A percentile compares a stretch with the other conserved stretches of the same genome.
These are phyloP conservation scores for Liparis tanakae DNA, from an alignment of 2,797 vertebrate species.

Conservation along the genomic window DNA sequence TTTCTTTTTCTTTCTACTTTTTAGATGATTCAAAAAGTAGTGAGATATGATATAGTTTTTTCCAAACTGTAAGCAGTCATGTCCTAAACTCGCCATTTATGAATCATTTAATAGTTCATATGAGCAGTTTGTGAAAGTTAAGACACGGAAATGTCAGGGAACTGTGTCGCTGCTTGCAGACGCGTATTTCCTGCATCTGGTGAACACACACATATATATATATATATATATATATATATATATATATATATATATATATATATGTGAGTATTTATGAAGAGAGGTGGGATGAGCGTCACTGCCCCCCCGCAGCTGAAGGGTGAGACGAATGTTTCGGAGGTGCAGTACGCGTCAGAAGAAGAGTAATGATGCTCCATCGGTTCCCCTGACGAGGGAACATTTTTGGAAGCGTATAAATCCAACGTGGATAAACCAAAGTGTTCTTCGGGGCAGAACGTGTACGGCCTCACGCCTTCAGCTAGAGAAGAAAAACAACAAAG, in stretches of 20 bases:
- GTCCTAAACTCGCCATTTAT: neutral
- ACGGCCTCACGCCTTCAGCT: neutral
- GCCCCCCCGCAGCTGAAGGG: slow-evolving; percentile 9
- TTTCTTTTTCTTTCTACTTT: neutral
- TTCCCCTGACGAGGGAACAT: slow-evolving; percentile 14
- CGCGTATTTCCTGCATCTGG: slow-evolving; percentile 45
- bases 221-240: no score
- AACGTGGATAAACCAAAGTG: neutral
- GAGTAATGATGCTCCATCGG: slow-evolving; percentile 19
- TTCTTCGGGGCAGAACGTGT: slow-evolving; percentile 11
- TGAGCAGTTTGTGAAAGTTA: slow-evolving; percentile 1
- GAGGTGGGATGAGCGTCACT: slow-evolving; percentile 29
- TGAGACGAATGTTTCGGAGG: slow-evolving; percentile 28
- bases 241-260: no score
- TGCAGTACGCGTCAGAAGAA: slow-evolving; percentile 17
- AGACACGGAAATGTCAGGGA: slow-evolving; percentile 18
- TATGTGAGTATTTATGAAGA: slow-evolving; percentile 44
- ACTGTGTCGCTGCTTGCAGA: slow-evolving; percentile 20
- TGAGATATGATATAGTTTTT: neutral
- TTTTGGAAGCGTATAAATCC: slow-evolving; percentile 35
- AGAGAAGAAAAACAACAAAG: neutral
- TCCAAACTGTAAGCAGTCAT: neutral
- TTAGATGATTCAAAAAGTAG: neutral
- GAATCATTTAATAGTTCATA: neutral
- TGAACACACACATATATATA: neutral